Evolutionary conservation across 64 coral and sea anemone species (phyloP).

Genomic region (Montipora efflorescens): DNA sequence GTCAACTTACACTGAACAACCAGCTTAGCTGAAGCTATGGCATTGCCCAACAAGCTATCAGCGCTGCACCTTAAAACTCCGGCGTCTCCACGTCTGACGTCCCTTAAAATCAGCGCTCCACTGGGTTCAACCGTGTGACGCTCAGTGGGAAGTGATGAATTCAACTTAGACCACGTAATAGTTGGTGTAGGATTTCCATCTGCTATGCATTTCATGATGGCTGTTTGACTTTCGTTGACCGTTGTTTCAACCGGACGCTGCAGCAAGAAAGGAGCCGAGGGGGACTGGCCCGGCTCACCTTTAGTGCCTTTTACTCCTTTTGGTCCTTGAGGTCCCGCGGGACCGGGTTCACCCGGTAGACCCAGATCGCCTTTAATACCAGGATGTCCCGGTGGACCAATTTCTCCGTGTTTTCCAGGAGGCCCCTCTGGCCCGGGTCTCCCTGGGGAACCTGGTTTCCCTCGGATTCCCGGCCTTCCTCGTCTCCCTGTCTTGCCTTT

Average conservation of each 20-base stretch:
- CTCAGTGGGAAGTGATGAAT: background rate
- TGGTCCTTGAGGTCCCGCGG: constrained; percentile 9
- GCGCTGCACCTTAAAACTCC: constrained; percentile 64
- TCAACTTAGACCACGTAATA: constrained; percentile 41
- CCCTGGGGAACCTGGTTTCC: constrained; percentile 12
- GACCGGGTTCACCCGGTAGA: background rate
- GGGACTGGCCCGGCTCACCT: constrained; percentile 24
- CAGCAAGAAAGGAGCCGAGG: background rate
- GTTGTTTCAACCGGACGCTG: background rate
- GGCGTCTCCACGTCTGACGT: constrained; percentile 3
- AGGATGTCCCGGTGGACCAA: background rate
- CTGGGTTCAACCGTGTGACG: constrained; percentile 3
- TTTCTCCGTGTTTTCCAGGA: background rate
- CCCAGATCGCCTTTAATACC: constrained; percentile 17
- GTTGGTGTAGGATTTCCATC: constrained; percentile 54
- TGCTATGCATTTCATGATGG: constrained; percentile 22
- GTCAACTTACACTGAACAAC: constrained; percentile 45
- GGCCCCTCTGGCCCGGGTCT: background rate
- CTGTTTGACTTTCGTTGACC: constrained; percentile 36
- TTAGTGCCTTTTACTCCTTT: constrained; percentile 16
- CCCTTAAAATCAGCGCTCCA: constrained; percentile 29
- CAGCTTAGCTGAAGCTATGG: background rate
- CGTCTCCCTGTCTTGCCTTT: background rate
- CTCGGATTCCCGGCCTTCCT: background rate
- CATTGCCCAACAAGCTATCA: constrained; percentile 34